Evolutionary conservation across 2,888 invertebrate genomes (phyloP).

Genomic region (Deroplatys truncata): DNA sequence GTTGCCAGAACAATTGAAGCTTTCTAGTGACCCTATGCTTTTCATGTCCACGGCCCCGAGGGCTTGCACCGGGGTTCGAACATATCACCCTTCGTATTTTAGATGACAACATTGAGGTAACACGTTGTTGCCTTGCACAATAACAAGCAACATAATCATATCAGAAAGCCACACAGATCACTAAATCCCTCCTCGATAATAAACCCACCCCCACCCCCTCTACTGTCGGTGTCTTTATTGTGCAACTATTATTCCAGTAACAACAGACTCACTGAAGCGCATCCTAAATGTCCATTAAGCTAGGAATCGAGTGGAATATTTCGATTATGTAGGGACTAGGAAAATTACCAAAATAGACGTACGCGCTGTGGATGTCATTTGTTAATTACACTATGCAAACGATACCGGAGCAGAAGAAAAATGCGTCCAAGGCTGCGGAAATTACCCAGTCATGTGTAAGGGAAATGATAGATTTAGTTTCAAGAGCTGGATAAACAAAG

Average conservation of each 20-base stretch:
- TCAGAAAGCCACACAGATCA: neutral
- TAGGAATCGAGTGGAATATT: neutral
- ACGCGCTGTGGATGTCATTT: constrained; percentile 7
- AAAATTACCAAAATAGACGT: neutral
- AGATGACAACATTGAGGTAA: neutral
- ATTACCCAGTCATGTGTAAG: neutral
- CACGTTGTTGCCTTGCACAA: neutral
- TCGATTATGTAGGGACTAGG: neutral
- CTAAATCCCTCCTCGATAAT: neutral
- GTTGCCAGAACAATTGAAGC: neutral
- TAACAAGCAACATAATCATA: neutral
- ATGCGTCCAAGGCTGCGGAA: neutral
- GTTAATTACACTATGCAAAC: constrained; percentile 15
- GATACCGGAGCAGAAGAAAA: neutral
- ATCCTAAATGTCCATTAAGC: neutral
- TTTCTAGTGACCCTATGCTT: neutral
- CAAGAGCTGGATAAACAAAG: neutral
- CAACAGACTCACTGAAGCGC: neutral
- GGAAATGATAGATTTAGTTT: neutral
- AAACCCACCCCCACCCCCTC: neutral
- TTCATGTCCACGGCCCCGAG: neutral
- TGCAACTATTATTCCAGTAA: neutral
- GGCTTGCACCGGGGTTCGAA: neutral
- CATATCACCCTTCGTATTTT: neutral
- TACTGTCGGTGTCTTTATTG: neutral